A percentile compares a stretch with the other conserved stretches of the same genome.
Evolutionary conservation across 2,113 vertebrate genomes (phyloP).

Genomic region (Phalacrocorax aristotelis): DNA sequence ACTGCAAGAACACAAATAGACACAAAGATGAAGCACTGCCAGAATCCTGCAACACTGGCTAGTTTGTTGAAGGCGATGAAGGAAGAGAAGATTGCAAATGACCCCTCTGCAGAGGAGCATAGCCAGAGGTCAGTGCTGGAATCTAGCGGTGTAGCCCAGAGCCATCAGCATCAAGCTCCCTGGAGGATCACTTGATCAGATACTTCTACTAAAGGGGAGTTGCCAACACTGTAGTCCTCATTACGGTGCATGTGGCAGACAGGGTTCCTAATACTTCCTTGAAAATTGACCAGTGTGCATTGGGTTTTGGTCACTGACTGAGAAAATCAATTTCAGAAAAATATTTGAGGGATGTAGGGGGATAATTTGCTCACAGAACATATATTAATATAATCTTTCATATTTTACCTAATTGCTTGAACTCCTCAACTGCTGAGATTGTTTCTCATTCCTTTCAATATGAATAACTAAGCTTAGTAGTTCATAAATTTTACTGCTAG

Average conservation of each 20-base stretch:
- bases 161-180: not conserved
- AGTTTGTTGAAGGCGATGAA: constrained; percentile 10
- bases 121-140: not conserved
- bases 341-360: not conserved
- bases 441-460: not conserved
- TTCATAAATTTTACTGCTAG: not conserved
- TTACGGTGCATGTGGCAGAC: not conserved
- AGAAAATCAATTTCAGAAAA: not conserved
- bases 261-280: not conserved
- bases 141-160: not conserved
- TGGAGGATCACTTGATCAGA: not conserved
- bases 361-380: not conserved
- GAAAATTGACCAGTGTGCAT: not conserved
- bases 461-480: not conserved
- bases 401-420: not conserved
- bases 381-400: not conserved
- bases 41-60: not conserved
- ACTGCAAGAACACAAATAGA: constrained; percentile 17
- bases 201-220: not conserved
- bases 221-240: not conserved
- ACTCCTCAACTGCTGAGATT: not conserved
- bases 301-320: not conserved
- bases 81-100: constrained; percentile 12
- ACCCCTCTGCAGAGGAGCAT: not conserved
- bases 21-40: not conserved